Evolutionary conservation across 92 coral and sea anemone species (phyloP), one percentile per base, ranked within the genome.

Genomic region (Muricea muricata): DNA sequence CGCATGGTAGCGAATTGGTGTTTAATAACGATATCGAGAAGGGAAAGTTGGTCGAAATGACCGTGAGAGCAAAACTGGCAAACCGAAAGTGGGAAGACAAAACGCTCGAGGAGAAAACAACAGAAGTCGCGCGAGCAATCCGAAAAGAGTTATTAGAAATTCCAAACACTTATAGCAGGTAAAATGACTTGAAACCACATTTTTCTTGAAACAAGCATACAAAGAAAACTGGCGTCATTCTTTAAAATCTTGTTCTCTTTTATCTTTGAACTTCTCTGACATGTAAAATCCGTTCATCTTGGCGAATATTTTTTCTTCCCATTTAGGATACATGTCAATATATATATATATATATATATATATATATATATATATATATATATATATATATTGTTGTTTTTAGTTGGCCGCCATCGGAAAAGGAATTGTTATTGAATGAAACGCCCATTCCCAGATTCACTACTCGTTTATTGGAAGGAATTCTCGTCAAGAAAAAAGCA

Each of bases 11-110:
- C 81, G 81, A 76, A 34, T 32, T 42, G 28, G 9, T 76, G 26
- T 76, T 76, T 61, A 76, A 76, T 50, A 32, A 76, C 68, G 55
- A 29, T 21, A 29, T 76, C 25, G 81, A 76, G 25, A 76, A 76
- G 67, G 81, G 81, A 14, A 34, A 76, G 68, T 76, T 76, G 60
- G 67, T 76, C 41, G 65, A 76, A 32, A 39, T 76, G 65, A n/a
- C 67, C 28, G 68, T 55, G 35, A 50, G 67, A 25, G 81, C 81
- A 76, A 52, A 52, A 31, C 17, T 76, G 32, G 65, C 47, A 20
- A 47, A 76, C 10, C 33, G 21, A 11, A 55, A 20, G 24, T 31
- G 68, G 45, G 66, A 76, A 17, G 79, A 73, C 9, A 73, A 73
- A 45, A 50, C 81, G 25, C 23, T 50, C 3, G 81, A 76, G 68